These are phyloP conservation scores for Eupithecia dodoneata DNA, from an alignment of 2,888 invertebrate species.

Conservation along the genomic window DNA sequence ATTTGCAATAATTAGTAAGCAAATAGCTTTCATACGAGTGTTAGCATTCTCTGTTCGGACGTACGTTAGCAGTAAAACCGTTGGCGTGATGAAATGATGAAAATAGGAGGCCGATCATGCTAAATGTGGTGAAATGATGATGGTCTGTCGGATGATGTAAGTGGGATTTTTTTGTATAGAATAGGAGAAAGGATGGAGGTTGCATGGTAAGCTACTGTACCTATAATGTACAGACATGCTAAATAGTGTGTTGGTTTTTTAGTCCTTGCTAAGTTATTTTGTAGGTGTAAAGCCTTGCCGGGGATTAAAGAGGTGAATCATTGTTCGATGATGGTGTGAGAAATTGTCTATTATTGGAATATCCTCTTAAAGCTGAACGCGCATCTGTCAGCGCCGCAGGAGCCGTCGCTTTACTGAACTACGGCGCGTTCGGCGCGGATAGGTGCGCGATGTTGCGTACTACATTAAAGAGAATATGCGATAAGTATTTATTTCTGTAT, in stretches of 20 bases:
- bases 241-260: background rate
- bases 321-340: too few species aligned
- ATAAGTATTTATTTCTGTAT: too few species aligned
- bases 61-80: conserved; percentile 16
- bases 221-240: background rate
- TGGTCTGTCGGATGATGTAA: background rate
- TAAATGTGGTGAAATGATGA: conserved; percentile 1
- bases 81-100: conserved; percentile 3
- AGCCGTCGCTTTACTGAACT: too few species aligned
- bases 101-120: background rate
- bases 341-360: too few species aligned
- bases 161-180: background rate
- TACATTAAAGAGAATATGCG: too few species aligned
- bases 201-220: background rate
- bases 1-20: conserved; percentile 17
- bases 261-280: too few species aligned
- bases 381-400: too few species aligned
- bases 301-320: too few species aligned
- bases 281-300: too few species aligned
- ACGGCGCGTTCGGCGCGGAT: too few species aligned
- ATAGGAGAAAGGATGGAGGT: background rate
- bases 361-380: too few species aligned
- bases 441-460: too few species aligned
- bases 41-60: conserved; percentile 17
- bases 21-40: conserved; percentile 20